Evolutionary conservation across 2,797 vertebrate genomes (phyloP), one percentile per base, ranked within the genome.

Genomic region (Bradypus variegatus): DNA sequence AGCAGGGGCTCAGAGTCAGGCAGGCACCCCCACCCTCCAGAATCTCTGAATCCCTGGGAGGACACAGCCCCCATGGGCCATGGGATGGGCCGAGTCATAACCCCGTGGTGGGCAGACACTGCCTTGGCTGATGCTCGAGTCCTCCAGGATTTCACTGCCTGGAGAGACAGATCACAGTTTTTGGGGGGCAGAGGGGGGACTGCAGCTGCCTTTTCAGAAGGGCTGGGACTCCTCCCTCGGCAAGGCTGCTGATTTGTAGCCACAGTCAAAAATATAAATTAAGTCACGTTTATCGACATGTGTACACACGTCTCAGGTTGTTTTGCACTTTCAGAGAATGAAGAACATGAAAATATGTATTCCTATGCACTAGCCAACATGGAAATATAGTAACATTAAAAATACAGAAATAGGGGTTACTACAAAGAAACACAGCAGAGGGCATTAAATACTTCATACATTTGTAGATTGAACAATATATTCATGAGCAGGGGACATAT

Each of bases 341-440:
- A 93, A 79, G 48, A 87, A 38, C 38, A 90, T 11, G n/a, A 83
- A 79, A 62, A 73, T 33, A 86, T 69, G 78, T 81, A n/a, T 92
- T 77, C 10, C 50, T 93, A 45, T 89, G 16, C 88, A 72, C 14
- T 15, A 76, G 38, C 12, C 69, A 88, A 64, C 29, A 69, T 50
- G 50, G 86, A 88, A 90, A 75, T 86, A 16, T 33, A 72, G 48
- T 38, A 58, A 78, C 33, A 41, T 76, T 65, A 77, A 91, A 91
- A 93, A 65, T 27, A 86, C 4, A 8, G 50, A 95, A 94, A 76
- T 70, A 23, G 62, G 8, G 58, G 85, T 89, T 83, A 88, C 27
- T 91, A 62, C 12, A 84, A 80, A 91, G 70, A 88, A 89, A 81
- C 27, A 33, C 41, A 94, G 31, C 2, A 38, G 36, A 84, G 55